Percentiles rank a stretch among this genome's conserved stretches.
Evolutionary conservation across 2,113 vertebrate genomes (phyloP).

Genomic region (Hippocampus barbouri): DNA sequence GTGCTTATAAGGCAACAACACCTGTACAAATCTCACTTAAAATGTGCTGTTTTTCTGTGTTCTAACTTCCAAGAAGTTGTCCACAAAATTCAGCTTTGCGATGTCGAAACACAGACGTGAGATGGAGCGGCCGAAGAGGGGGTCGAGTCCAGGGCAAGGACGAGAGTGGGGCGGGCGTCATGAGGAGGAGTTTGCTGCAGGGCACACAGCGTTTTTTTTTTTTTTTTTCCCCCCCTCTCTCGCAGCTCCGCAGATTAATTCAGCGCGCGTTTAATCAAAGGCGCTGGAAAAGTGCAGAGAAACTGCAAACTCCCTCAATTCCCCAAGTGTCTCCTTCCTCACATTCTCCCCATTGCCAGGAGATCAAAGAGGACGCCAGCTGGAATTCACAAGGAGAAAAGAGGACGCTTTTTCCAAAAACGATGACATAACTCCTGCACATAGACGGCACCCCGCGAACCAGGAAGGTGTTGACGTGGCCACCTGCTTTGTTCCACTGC

Average conservation of each 20-base stretch:
- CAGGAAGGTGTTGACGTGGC: no score
- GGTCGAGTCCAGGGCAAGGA: slow-evolving; percentile 45
- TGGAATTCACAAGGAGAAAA: slow-evolving; percentile 11
- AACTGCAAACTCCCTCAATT: slow-evolving; percentile 46
- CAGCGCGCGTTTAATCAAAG: slow-evolving; percentile 41
- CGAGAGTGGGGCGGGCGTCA: slow-evolving; percentile 9
- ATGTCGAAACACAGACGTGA: not conserved
- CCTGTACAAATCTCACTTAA: not conserved
- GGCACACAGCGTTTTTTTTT: slow-evolving; percentile 23
- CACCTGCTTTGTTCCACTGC: no score
- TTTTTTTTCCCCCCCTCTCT: slow-evolving; percentile 9
- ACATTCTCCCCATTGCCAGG: slow-evolving; percentile 35
- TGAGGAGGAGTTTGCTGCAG: slow-evolving; percentile 14
- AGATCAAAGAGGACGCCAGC: slow-evolving; percentile 49
- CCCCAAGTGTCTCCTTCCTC: slow-evolving; percentile 27
- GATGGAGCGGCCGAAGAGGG: slow-evolving; percentile 4
- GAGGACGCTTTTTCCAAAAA: slow-evolving; percentile 1
- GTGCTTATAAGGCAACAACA: not conserved
- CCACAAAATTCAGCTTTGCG: slow-evolving; percentile 7
- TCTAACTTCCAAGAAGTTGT: not conserved
- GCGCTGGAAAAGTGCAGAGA: slow-evolving; percentile 28
- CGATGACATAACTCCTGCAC: not conserved
- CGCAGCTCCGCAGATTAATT: slow-evolving; percentile 43
- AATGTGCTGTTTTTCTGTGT: not conserved
- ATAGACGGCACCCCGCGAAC: no score